phyloP scores from a whole-genome alignment of 2,888 invertebrate genomes.

The Drymonia ruficornis region DNA sequence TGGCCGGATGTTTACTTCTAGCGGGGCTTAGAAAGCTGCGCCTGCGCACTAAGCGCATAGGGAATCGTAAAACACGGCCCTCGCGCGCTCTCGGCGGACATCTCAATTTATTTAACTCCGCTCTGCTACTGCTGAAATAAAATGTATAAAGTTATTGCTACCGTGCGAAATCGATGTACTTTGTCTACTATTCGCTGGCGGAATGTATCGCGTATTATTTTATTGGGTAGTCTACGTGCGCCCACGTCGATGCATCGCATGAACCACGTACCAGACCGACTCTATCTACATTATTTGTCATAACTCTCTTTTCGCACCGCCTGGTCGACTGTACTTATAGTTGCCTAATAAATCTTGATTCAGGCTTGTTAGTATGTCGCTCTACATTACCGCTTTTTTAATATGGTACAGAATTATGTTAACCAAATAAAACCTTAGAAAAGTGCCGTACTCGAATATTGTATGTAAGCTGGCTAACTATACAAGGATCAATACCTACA shows the following conservation, averaged over 20 bases:
- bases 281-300: slow-evolving; percentile 10
- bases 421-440: not conserved
- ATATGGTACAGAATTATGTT: too few species aligned
- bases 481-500: too few species aligned
- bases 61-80: slow-evolving; percentile 62
- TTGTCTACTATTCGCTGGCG: slow-evolving; percentile 53
- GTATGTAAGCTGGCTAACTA: not conserved
- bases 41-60: slow-evolving; percentile 51
- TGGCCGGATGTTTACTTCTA: slow-evolving; percentile 74
- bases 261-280: slow-evolving; percentile 6
- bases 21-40: slow-evolving; percentile 72
- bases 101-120: slow-evolving; percentile 68
- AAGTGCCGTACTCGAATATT: not conserved
- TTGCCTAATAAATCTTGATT: not conserved
- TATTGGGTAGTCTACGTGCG: slow-evolving; percentile 46
- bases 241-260: slow-evolving; percentile 21
- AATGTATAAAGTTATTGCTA: slow-evolving; percentile 59
- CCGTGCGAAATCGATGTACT: slow-evolving; percentile 56
- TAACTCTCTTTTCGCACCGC: not conserved
- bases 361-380: not conserved
- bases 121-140: slow-evolving; percentile 53
- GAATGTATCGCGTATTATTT: slow-evolving; percentile 53
- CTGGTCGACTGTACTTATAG: not conserved
- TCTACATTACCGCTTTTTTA: not conserved
- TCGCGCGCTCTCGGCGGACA: slow-evolving; percentile 40